phyloP scores from a whole-genome alignment of 1,140 invertebrate genomes.

The Macrotrachela quadricornifera region DNA sequence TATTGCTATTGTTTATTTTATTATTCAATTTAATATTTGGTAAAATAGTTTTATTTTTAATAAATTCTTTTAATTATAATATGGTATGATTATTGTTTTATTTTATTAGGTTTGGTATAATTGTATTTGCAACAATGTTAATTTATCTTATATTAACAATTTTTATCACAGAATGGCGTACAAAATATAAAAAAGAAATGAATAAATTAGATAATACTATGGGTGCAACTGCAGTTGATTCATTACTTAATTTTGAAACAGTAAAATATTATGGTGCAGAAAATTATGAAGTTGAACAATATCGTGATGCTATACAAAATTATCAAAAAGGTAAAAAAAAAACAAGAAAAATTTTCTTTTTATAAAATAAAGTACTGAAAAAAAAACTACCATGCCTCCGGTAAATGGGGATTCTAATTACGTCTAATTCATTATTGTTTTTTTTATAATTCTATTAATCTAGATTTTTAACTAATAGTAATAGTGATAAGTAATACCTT shows the following conservation, averaged over 20 bases:
- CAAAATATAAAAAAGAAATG: conserved; percentile 71
- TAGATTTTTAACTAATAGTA: too few species aligned
- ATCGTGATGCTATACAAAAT: conserved; percentile 52
- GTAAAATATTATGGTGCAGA: conserved; percentile 87
- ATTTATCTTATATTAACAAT: conserved; percentile 71
- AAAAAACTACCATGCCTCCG: too few species aligned
- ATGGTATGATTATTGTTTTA: too few species aligned
- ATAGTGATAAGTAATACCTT: too few species aligned
- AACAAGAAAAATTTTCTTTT: conserved; percentile 74
- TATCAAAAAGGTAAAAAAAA: conserved; percentile 38
- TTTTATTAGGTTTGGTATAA: conserved; percentile 48
- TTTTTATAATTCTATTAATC: too few species aligned
- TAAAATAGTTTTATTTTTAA: conserved; percentile 74
- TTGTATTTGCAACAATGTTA: conserved; percentile 72
- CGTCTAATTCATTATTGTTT: too few species aligned
- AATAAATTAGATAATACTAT: conserved; percentile 74
- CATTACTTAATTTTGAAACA: conserved; percentile 88
- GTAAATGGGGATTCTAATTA: too few species aligned
- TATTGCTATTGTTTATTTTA: conserved; percentile 71
- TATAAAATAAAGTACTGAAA: too few species aligned
- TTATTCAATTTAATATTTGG: conserved; percentile 64
- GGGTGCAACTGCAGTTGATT: conserved; percentile 73
- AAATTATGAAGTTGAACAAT: conserved; percentile 61
- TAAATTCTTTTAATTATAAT: conserved; percentile 41
- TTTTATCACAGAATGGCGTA: conserved; percentile 75